Evolutionary conservation across 2,888 invertebrate species (phyloP), one percentile per base, ranked within the genome.

Genomic region (Schizaphis graminum): DNA sequence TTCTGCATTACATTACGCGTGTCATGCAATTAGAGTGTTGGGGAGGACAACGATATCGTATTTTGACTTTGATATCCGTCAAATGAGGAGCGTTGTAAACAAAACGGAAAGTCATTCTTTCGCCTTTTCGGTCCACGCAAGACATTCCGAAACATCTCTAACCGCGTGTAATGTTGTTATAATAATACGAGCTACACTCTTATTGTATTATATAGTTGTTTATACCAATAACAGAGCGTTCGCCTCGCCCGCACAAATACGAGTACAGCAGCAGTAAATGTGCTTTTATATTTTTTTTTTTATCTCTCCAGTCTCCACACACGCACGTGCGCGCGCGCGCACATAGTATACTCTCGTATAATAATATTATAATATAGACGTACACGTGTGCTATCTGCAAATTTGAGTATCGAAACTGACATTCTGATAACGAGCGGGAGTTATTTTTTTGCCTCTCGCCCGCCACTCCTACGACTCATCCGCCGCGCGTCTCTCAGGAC

Each of bases 351-450:
- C n/a, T 67, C 35, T 21, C 35, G 77, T 77, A n/a, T n/a, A n/a
- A n/a, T n/a, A 77, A 77, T 77, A 77, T 35, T 77, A 77, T 35
- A 35, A 77, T 77, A 77, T 35, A 77, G 77, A 77, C 77, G 35
- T 5, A 77, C 47, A 47, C 67, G 26, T 44, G 35, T 21, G 35
- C 35, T 24, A 41, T 77, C 41, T 44, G 41, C 77, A 35, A 77
- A 35, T 77, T 77, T 77, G 35, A 35, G 77, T 3, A 91, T 85
- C 56, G 85, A 91, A 86, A 86, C 61, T 86, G 92, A 47, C 92
- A 28, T 93, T 89, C 84, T 77, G 88, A 88, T 93, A 93, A 93
- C 77, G 93, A 93, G 93, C 87, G 24, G 41, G 28, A 7, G 57
- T 47, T 28, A 7, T 67, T 88, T 67, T 88, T 53, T 77, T 11